Base-by-base conservation (phyloP, 2,888 invertebrate species). In the Ernsta delagoae region DNA sequence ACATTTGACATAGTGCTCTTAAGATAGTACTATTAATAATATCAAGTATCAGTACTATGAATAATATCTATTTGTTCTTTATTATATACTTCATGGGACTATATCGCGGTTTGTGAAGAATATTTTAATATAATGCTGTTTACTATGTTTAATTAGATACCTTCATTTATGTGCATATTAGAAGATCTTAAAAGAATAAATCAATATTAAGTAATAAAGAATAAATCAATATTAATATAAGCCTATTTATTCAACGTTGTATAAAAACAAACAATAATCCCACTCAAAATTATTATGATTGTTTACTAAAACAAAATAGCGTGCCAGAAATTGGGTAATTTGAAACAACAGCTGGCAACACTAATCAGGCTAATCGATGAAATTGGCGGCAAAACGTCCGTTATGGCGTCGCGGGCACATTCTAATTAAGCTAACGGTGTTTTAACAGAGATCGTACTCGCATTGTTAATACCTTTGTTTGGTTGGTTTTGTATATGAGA, bases 311-410 rank as follows among this genome's bases (percentile, higher is more conserved):
- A 60, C 39, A 39, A 62, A 62, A 50, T 62, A 53, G 59, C 65
- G 59, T 65, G 65, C 39, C 6, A 65, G 16, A 59, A 59, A 59
- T 65, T 39, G 65, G 59, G 9, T 59, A 65, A 59, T 59, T 59
- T 50, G 41, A 50, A 54, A 39, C 31, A 65, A 41, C 65, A 65
- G 65, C 65, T 59, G 65, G 65, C 65, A 65, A 53, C 65, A 59
- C 65, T 24, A 65, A 65, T 59, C 41, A 59, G 16, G 31, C 65
- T 41, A 59, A 50, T 59, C 59, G 31, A 50, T 59, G 50, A 65
- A 65, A 65, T 59, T 65, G 65, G 59, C 65, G 50, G 65, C 41
- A 65, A 65, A 65, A 59, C 31, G 50, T 41, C 65, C 59, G 59
- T 65, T 43, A 50, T 59, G 53, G 53, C 62, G 36, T 48, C 61